Evolutionary conservation across 2,888 invertebrate genomes (phyloP).

Genomic region (Timandra comae): DNA sequence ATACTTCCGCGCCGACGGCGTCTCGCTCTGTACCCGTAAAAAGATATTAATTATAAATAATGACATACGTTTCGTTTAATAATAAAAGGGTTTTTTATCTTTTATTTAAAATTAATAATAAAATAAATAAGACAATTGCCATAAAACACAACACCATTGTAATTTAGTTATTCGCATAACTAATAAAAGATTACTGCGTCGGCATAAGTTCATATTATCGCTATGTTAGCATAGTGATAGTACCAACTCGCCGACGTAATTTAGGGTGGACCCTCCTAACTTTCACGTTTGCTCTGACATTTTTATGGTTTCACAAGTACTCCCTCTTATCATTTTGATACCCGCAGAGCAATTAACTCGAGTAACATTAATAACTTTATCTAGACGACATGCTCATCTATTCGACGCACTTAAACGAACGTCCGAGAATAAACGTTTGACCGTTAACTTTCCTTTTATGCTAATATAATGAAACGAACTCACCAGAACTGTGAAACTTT

Average conservation of each 20-base stretch:
- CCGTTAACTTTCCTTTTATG: constrained; percentile 47
- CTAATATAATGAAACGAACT: constrained; percentile 43
- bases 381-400: constrained; percentile 7
- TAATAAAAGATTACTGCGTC: no score
- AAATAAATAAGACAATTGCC: no score
- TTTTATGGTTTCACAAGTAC: constrained; percentile 17
- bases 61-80: no score
- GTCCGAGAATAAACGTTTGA: constrained; percentile 31
- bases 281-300: constrained; percentile 7
- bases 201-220: no score
- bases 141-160: no score
- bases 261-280: constrained; percentile 5
- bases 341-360: constrained; percentile 16
- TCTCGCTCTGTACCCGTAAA: no score
- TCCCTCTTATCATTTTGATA: constrained; percentile 11
- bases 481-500: constrained; percentile 35
- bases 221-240: no score
- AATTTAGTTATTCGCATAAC: no score
- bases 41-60: no score
- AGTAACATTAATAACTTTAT: constrained; percentile 16
- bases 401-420: constrained; percentile 3
- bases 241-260: not conserved
- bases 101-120: no score
- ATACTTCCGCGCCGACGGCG: no score
- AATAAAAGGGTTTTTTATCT: no score